Conservation (phyloP, 1,140 invertebrate genomes). For the Drosophila carrolli region DNA sequence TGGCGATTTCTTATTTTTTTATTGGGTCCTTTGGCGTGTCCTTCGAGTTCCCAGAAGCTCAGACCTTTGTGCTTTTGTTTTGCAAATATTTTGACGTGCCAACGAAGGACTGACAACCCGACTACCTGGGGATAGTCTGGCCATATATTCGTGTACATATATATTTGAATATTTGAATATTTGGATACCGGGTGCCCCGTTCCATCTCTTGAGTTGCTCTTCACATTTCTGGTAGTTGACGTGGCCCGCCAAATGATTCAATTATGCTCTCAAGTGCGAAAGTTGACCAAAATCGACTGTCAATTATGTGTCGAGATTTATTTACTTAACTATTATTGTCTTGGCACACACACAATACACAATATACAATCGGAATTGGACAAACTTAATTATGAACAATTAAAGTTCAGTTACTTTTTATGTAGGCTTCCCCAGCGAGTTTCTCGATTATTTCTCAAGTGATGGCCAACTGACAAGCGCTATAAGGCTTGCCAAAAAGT, state of each 20-base stretch:
- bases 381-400: conserved; percentile 81
- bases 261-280: conserved; percentile 72
- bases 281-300: conserved; percentile 65
- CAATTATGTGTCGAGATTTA: conserved; percentile 70
- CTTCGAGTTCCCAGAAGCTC: conserved; percentile 54
- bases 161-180: neutral
- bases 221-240: conserved; percentile 46
- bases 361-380: conserved; percentile 52
- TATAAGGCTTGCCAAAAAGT: conserved; percentile 55
- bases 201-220: conserved; percentile 23
- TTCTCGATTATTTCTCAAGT: conserved; percentile 43
- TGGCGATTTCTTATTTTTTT: conserved; percentile 1
- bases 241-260: conserved; percentile 62
- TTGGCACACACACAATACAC: conserved; percentile 27
- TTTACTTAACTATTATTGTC: conserved; percentile 68
- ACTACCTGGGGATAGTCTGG: conserved; percentile 8
- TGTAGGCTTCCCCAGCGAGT: conserved; percentile 34
- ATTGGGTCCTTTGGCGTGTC: conserved; percentile 39
- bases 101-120: conserved; percentile 7
- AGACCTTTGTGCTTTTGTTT: conserved; percentile 64
- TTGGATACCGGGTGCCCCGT: conserved; percentile 51
- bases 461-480: conserved; percentile 17
- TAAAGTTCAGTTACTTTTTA: conserved; percentile 75
- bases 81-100: conserved; percentile 80
- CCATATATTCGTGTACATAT: neutral